A percentile compares a stretch with the other conserved stretches of the same genome.
Evolutionary conservation across 2,797 vertebrate genomes (phyloP).

Genomic region (Phoeniculus purpureus): DNA sequence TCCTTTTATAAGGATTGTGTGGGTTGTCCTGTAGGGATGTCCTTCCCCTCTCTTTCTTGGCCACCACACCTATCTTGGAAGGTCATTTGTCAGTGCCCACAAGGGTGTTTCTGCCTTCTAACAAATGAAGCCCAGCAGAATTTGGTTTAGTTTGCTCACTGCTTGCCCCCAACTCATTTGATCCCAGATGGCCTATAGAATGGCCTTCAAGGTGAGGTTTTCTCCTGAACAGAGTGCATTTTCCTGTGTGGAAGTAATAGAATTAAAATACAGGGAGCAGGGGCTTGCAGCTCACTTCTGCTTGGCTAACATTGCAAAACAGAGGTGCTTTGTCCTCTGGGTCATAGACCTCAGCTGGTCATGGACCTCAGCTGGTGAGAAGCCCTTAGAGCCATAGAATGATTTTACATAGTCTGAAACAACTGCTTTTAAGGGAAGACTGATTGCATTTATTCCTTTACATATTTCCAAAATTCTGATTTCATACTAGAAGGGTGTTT

Average conservation of each 20-base stretch:
- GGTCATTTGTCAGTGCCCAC: neutral
- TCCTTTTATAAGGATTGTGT: neutral
- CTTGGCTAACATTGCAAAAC: neutral
- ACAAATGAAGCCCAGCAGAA: neutral
- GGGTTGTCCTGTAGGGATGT: neutral
- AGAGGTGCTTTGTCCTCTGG: neutral
- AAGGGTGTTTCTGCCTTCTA: neutral
- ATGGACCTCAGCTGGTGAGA: neutral
- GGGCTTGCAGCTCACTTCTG: neutral
- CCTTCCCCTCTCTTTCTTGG: neutral
- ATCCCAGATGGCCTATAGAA: neutral
- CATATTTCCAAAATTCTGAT: neutral
- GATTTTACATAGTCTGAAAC: neutral
- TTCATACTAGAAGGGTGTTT: neutral
- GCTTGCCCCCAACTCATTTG: neutral
- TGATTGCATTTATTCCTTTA: neutral
- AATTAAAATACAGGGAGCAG: neutral
- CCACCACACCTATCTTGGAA: neutral
- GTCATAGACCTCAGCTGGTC: neutral
- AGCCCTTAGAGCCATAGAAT: neutral
- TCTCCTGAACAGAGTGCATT: neutral
- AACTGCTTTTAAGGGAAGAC: neutral
- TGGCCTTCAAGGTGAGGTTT: fast-evolving
- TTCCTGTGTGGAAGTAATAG: neutral
- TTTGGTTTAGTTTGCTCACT: neutral